Percentiles rank a stretch among this genome's conserved stretches.
These are phyloP conservation scores for Atethmia centrago DNA, from an alignment of 2,888 invertebrate species.

Conservation along the genomic window DNA sequence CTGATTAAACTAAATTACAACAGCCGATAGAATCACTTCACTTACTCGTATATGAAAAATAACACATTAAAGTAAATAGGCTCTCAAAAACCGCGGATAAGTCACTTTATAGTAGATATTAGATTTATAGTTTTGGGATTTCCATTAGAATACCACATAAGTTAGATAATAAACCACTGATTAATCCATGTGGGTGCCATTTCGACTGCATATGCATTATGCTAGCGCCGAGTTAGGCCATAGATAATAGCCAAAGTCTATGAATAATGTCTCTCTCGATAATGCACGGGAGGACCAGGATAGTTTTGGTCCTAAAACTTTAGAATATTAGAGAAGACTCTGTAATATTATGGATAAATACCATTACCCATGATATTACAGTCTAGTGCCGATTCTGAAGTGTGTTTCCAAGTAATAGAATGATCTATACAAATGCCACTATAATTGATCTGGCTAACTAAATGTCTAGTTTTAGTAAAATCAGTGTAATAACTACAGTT, in stretches of 20 bases:
- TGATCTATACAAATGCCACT: neutral
- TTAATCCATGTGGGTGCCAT: constrained; percentile 61
- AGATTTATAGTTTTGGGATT: neutral
- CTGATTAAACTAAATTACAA: neutral
- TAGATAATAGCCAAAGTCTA: constrained; percentile 46
- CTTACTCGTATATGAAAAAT: too few relatives aligned
- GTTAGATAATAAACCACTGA: constrained; percentile 30
- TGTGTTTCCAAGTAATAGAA: too few relatives aligned
- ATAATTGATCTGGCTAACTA: neutral
- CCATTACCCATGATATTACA: too few relatives aligned
- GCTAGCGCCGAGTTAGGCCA: constrained; percentile 21
- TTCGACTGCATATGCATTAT: constrained; percentile 59
- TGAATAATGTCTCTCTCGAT: constrained; percentile 53
- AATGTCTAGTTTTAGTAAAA: neutral
- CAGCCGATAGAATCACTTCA: too few relatives aligned
- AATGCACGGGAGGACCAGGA: constrained; percentile 9
- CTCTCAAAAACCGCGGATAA: neutral
- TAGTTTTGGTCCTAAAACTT: constrained; percentile 28
- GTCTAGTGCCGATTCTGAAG: neutral
- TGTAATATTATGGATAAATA: neutral
- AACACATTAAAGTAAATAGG: neutral
- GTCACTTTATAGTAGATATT: neutral
- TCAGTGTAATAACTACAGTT: constrained; percentile 2
- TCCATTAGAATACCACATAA: constrained; percentile 22
- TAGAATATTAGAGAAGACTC: constrained; percentile 9